Conservation (phyloP, 2,113 vertebrate genomes). For the Dolichotis patagonum region DNA sequence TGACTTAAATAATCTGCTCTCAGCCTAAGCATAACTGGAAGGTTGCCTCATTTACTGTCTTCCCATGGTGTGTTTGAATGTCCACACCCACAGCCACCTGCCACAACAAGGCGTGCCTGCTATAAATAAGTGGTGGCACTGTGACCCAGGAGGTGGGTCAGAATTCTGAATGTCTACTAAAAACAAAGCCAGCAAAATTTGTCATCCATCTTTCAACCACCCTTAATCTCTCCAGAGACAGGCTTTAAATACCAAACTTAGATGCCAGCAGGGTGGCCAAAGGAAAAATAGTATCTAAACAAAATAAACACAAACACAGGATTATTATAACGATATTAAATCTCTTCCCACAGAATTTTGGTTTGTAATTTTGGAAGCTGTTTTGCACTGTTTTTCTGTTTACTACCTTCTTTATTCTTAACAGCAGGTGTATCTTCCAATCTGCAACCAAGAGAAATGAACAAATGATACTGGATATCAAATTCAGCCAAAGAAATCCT, state of each 20-base stretch:
- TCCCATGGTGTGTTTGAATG: background rate
- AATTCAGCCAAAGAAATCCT: background rate
- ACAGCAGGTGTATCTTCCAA: background rate
- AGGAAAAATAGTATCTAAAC: background rate
- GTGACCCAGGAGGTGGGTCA: background rate
- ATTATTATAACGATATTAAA: background rate
- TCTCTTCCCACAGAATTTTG: background rate
- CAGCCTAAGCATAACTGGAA: background rate
- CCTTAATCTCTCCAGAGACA: background rate
- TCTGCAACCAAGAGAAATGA: constrained; percentile 16
- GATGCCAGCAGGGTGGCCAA: background rate
- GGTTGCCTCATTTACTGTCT: background rate
- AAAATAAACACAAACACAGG: background rate
- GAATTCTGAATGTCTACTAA: background rate
- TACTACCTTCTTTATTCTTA: constrained; percentile 6
- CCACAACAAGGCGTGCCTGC: background rate
- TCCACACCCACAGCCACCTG: background rate
- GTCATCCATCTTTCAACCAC: background rate
- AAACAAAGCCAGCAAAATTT: constrained; percentile 12
- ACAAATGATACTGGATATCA: constrained; percentile 13
- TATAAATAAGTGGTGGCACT: background rate
- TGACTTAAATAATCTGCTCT: background rate
- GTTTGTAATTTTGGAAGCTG: background rate
- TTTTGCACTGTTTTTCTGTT: background rate
- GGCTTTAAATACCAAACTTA: background rate